Conservation (phyloP, 2,113 vertebrate species). For the Oriolus oriolus region DNA sequence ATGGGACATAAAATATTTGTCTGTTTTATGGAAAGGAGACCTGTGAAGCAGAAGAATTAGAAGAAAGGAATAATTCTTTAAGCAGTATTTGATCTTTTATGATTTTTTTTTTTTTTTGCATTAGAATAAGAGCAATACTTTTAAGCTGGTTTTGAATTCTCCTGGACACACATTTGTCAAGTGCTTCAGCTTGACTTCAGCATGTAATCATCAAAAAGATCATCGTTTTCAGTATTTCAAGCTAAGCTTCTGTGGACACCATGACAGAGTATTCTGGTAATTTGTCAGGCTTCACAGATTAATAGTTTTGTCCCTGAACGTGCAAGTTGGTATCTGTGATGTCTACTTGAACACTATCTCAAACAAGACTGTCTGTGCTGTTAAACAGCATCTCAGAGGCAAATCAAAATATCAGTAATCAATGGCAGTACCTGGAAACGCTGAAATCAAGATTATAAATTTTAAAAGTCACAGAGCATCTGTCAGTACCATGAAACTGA, state of each 20-base stretch:
- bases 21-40: neutral
- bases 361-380: neutral
- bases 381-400: neutral
- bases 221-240: neutral
- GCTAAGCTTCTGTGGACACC: neutral
- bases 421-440: neutral
- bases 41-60: neutral
- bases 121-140: neutral
- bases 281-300: neutral
- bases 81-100: neutral
- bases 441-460: neutral
- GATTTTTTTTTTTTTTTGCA: neutral
- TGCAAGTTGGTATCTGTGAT: neutral
- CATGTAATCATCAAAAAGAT: neutral
- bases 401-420: neutral
- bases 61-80: neutral
- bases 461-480: neutral
- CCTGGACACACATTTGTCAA: neutral
- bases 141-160: neutral
- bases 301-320: neutral
- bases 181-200: neutral
- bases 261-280: neutral
- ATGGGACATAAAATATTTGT: neutral
- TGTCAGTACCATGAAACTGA: neutral
- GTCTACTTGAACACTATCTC: neutral